These are phyloP conservation scores for Oreochromis aureus DNA, from an alignment of 2,113 vertebrate genomes.

Conservation along the genomic window DNA sequence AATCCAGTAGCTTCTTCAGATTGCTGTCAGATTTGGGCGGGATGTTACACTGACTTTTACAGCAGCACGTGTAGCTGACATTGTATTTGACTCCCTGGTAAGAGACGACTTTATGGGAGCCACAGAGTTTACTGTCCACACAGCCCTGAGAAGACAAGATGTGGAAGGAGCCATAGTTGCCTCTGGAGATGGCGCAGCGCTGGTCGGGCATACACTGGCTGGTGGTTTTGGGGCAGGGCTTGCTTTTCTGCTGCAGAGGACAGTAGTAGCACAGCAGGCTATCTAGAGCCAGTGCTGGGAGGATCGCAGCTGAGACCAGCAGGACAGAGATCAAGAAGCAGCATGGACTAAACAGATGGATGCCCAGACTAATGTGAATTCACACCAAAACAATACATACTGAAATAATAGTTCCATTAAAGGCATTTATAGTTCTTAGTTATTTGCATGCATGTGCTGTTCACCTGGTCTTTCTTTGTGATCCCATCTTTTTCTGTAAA, in stretches of 20 bases:
- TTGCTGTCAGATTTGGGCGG: background rate
- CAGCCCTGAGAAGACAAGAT: conserved; percentile 62
- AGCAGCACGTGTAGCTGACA: conserved; percentile 62
- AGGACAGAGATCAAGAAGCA: conserved; percentile 9
- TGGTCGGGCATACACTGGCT: conserved; percentile 42
- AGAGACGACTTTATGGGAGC: background rate
- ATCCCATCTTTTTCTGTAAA: conserved; percentile 13
- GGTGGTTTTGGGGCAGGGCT: conserved; percentile 22
- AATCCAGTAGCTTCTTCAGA: conserved; percentile 24
- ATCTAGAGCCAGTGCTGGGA: background rate
- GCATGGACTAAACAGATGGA: background rate
- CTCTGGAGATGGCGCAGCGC: conserved; percentile 50
- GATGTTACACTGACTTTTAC: conserved; percentile 49
- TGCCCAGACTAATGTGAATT: background rate
- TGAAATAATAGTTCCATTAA: background rate
- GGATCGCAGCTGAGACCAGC: background rate
- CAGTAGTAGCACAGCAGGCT: conserved; percentile 54
- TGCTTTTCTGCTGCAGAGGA: conserved; percentile 40
- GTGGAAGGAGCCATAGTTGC: conserved; percentile 24
- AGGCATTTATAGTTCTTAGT: background rate
- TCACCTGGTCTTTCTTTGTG: conserved; percentile 33
- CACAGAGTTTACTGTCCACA: conserved; percentile 33
- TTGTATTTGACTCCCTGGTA: conserved; percentile 26
- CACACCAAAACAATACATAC: background rate
- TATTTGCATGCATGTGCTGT: background rate